These are phyloP conservation scores for Pyrgilauda ruficollis DNA, from an alignment of 2,113 vertebrate species.

Conservation along the genomic window DNA sequence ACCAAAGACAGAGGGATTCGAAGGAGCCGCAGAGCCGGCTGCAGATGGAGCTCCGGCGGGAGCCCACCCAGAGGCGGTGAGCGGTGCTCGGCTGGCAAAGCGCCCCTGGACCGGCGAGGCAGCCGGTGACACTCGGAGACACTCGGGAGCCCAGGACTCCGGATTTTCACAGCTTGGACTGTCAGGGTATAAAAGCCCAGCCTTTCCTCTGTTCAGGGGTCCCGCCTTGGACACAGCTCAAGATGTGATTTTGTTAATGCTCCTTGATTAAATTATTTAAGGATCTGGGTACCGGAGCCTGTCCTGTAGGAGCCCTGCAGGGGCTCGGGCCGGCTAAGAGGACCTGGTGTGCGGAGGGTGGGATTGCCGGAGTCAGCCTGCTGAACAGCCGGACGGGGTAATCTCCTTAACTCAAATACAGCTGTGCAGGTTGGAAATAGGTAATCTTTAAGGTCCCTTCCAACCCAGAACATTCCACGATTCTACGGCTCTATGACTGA, in stretches of 20 bases:
- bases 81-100: accelerated
- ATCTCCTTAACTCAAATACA: neutral
- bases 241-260: neutral
- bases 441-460: neutral
- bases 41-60: accelerated
- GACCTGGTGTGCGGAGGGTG: neutral
- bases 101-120: too few relatives aligned
- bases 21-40: accelerated
- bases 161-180: neutral
- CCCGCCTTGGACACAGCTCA: neutral
- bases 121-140: neutral
- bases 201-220: neutral
- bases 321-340: accelerated
- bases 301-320: accelerated
- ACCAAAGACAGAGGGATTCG: neutral
- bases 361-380: neutral
- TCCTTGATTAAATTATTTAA: neutral
- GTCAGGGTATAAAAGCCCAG: neutral
- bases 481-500: neutral
- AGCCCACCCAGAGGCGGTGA: accelerated
- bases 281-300: neutral
- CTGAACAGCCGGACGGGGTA: accelerated
- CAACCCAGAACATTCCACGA: accelerated
- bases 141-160: accelerated
- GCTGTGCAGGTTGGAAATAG: neutral